Evolutionary conservation across 2,797 vertebrate species (phyloP).

Genomic region (Aythya fuligula): DNA sequence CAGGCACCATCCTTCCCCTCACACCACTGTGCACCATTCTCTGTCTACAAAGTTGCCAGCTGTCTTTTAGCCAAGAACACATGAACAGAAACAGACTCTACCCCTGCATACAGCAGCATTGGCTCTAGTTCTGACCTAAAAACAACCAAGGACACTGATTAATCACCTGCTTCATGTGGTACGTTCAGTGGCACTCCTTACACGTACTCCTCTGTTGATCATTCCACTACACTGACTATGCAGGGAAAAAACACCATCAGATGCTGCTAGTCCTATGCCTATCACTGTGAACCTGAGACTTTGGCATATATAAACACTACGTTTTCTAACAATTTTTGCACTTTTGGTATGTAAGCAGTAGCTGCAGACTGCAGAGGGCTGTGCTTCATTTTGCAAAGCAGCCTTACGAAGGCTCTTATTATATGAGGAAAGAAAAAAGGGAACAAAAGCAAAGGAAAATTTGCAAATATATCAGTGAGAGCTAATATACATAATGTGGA

Average conservation of each 20-base stretch:
- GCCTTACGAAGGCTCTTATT: neutral
- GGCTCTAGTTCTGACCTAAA: neutral
- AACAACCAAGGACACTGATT: neutral
- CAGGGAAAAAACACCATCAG: fast-evolving
- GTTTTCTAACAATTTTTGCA: neutral
- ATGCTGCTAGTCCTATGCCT: neutral
- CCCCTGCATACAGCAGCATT: neutral
- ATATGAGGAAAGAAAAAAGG: neutral
- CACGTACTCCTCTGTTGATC: fast-evolving
- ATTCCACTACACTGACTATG: neutral
- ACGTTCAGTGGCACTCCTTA: neutral
- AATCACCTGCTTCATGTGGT: neutral
- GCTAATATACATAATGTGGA: neutral
- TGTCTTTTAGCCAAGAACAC: neutral
- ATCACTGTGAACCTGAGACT: neutral
- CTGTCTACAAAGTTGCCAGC: neutral
- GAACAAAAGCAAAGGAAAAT: neutral
- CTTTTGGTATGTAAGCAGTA: neutral
- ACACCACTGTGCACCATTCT: neutral
- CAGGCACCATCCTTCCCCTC: neutral
- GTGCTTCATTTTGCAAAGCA: neutral
- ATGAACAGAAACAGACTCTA: neutral
- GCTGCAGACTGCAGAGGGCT: neutral
- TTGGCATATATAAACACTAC: neutral
- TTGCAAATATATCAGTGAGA: neutral